These are phyloP conservation scores for Drosophila trapezifrons DNA, from an alignment of 1,140 invertebrate genomes.

Conservation along the genomic window DNA sequence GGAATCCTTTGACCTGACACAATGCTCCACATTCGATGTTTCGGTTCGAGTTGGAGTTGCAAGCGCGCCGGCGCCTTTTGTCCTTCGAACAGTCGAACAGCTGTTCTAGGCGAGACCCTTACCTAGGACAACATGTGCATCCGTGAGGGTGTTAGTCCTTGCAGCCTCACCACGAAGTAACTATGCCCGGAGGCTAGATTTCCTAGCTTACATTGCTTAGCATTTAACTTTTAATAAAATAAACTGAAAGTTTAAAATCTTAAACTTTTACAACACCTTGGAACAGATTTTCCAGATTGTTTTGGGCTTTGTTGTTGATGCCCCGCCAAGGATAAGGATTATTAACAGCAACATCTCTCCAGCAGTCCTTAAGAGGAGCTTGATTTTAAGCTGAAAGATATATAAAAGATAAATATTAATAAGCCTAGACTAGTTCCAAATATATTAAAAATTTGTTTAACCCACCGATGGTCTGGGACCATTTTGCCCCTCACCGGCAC, in stretches of 20 bases:
- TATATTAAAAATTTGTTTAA: neutral
- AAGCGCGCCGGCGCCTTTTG: slow-evolving; percentile 50
- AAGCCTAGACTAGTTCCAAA: too few relatives aligned
- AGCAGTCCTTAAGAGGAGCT: slow-evolving; percentile 4
- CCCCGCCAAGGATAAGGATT: slow-evolving; percentile 16
- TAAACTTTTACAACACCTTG: neutral
- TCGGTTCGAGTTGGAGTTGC: slow-evolving; percentile 38
- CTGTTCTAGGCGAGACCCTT: slow-evolving; percentile 59
- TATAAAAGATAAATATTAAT: neutral
- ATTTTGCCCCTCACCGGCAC: too few relatives aligned
- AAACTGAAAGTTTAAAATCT: too few relatives aligned
- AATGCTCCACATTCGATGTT: slow-evolving; percentile 83
- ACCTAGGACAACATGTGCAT: slow-evolving; percentile 71
- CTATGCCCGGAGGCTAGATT: slow-evolving; percentile 3
- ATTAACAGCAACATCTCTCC: slow-evolving; percentile 29
- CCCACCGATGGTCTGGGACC: neutral
- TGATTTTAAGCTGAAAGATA: neutral
- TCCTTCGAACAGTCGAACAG: slow-evolving; percentile 39
- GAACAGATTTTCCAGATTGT: neutral
- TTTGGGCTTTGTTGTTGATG: neutral
- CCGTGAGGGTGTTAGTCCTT: neutral
- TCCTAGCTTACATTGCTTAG: too few relatives aligned
- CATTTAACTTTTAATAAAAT: too few relatives aligned
- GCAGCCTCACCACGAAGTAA: slow-evolving; percentile 17
- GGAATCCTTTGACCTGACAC: slow-evolving; percentile 78